Conservation (phyloP, 2,113 vertebrate genomes). For the Pelecanoides urinatrix region DNA sequence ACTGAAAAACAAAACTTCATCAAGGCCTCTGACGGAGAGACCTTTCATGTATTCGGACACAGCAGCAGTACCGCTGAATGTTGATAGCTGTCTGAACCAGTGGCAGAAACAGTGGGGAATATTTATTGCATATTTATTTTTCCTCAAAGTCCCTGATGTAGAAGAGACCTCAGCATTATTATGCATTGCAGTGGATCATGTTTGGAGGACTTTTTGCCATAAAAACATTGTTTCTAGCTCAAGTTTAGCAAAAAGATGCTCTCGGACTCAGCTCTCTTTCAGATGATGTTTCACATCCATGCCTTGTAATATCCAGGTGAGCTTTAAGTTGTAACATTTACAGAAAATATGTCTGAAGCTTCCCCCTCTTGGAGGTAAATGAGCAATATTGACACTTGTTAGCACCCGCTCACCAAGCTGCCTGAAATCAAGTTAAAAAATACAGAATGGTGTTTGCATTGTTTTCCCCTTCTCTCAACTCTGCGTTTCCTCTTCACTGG, state of each 20-base stretch:
- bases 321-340: not conserved
- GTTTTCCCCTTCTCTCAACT: not conserved
- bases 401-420: not conserved
- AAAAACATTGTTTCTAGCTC: not conserved
- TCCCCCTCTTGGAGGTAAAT: not conserved
- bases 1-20: not conserved
- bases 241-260: not conserved
- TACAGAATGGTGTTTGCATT: not conserved
- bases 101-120: not conserved
- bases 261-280: not conserved
- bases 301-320: not conserved
- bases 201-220: not conserved
- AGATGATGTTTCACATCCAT: not conserved
- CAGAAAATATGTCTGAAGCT: not conserved
- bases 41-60: not conserved
- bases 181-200: not conserved
- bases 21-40: not conserved
- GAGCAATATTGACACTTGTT: not conserved
- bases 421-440: not conserved
- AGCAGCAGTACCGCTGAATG: not conserved
- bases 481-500: not conserved
- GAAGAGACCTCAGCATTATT: not conserved
- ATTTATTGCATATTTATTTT: not conserved
- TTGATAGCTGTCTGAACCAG: not conserved
- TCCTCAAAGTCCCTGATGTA: not conserved